Conservation (phyloP, 1,140 invertebrate species). For the Drosophila watanabei region DNA sequence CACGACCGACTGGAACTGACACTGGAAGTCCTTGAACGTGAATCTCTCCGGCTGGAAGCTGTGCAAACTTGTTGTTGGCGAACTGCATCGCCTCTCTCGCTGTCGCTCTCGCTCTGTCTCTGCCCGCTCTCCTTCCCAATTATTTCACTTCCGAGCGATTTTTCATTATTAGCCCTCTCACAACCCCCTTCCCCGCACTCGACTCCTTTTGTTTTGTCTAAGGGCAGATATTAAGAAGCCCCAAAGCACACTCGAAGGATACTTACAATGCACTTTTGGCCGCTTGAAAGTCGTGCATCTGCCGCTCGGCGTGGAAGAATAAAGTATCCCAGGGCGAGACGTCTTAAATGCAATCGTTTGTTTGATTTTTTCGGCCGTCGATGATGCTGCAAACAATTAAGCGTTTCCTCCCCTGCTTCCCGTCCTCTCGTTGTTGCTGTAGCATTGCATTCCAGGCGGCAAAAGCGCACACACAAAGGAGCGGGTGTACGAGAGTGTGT, state of each 20-base stretch:
- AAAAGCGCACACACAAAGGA: constrained; percentile 58
- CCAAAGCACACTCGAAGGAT: constrained; percentile 60
- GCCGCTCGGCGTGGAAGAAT: constrained; percentile 35
- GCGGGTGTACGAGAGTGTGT: constrained; percentile 37
- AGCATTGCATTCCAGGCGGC: constrained; percentile 56
- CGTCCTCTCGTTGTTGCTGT: constrained; percentile 35
- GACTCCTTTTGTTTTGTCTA: constrained; percentile 27
- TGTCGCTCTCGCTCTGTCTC: constrained; percentile 5
- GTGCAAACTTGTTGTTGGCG: constrained; percentile 46
- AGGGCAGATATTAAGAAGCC: constrained; percentile 25
- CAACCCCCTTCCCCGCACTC: constrained; percentile 14
- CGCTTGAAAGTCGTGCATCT: constrained; percentile 22
- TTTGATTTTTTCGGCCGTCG: constrained; percentile 51
- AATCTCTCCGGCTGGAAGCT: constrained; percentile 53
- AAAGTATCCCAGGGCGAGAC: constrained; percentile 26
- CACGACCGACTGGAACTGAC: constrained; percentile 63
- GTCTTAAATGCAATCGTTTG: constrained; percentile 65
- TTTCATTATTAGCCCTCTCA: constrained; percentile 74
- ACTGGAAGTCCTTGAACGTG: constrained; percentile 70
- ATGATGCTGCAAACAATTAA: constrained; percentile 70
- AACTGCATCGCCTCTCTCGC: constrained; percentile 31
- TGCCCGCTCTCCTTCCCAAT: constrained; percentile 21
- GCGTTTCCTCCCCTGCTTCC: constrained; percentile 68
- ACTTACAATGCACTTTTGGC: constrained; percentile 69
- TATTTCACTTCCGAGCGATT: constrained; percentile 45